Evolutionary conservation across 1,140 invertebrate genomes (phyloP).

Genomic region (Heliothis virescens): DNA sequence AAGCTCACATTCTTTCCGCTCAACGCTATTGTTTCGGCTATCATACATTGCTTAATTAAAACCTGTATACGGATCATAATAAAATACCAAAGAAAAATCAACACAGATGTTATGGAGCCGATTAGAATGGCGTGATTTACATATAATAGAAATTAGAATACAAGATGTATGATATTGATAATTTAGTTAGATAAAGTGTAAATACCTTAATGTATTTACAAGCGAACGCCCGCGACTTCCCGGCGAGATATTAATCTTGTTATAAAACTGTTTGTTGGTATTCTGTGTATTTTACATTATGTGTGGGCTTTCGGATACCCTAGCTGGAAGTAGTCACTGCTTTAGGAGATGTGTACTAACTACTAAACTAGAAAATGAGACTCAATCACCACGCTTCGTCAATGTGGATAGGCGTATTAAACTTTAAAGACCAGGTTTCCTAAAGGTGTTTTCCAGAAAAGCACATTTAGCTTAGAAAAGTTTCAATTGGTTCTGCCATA

Average conservation of each 20-base stretch:
- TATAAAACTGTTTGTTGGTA: constrained; percentile 17
- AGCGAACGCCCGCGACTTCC: constrained; percentile 26
- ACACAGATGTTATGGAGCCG: constrained; percentile 29
- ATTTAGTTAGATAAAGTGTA: constrained; percentile 43
- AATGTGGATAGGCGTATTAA: no score
- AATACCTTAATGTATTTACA: constrained; percentile 20
- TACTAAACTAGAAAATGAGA: no score
- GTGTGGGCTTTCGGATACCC: not conserved
- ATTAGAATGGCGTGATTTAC: constrained; percentile 34
- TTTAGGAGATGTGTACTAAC: no score
- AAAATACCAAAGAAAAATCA: constrained; percentile 36
- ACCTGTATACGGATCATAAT: constrained; percentile 8
- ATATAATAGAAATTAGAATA: constrained; percentile 53
- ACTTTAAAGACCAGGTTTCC: no score
- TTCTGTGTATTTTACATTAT: constrained; percentile 1
- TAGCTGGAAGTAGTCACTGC: not conserved
- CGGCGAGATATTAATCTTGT: constrained; percentile 13
- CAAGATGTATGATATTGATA: constrained; percentile 46
- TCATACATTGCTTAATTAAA: constrained; percentile 56
- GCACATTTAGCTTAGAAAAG: no score
- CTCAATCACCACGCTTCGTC: no score
- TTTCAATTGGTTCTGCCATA: no score
- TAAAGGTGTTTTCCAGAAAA: no score
- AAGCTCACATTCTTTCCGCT: constrained; percentile 18
- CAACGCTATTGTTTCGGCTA: constrained; percentile 45